Conservation (phyloP, 2,113 vertebrate species). For the Myocastor coypus region DNA sequence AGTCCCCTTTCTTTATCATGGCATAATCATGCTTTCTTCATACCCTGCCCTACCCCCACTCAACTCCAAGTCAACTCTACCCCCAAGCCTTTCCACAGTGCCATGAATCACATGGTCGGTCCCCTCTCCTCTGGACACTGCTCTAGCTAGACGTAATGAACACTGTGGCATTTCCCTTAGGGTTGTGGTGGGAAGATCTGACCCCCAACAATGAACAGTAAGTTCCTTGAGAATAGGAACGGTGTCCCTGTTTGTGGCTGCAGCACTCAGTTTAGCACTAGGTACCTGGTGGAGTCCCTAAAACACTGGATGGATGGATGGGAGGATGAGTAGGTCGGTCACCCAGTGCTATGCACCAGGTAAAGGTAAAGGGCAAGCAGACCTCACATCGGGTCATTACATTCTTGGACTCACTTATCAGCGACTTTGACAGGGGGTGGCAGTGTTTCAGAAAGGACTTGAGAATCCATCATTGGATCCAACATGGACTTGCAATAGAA, state of each 20-base stretch:
- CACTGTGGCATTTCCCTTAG: background rate
- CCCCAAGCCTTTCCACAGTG: background rate
- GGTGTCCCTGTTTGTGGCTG: background rate
- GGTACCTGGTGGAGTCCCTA: background rate
- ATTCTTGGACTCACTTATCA: background rate
- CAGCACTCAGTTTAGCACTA: background rate
- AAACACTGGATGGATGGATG: background rate
- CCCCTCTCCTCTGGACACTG: background rate
- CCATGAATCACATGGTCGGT: accelerated
- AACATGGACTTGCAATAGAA: background rate
- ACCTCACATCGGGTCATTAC: background rate
- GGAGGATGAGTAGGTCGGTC: too few species aligned
- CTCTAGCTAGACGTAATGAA: background rate
- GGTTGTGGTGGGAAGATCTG: background rate
- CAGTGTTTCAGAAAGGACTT: background rate
- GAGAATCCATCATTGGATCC: background rate
- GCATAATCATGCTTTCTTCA: background rate
- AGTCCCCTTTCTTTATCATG: background rate
- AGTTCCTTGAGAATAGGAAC: background rate
- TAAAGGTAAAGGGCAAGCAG: background rate
- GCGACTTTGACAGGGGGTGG: background rate
- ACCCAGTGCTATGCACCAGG: background rate
- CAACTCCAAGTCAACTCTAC: background rate
- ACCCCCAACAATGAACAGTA: background rate
- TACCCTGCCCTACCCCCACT: accelerated